A percentile compares a stretch with the other conserved stretches of the same genome.
phyloP scores from a whole-genome alignment of 2,797 vertebrate genomes.

The Arrhamphus sclerolepis region DNA sequence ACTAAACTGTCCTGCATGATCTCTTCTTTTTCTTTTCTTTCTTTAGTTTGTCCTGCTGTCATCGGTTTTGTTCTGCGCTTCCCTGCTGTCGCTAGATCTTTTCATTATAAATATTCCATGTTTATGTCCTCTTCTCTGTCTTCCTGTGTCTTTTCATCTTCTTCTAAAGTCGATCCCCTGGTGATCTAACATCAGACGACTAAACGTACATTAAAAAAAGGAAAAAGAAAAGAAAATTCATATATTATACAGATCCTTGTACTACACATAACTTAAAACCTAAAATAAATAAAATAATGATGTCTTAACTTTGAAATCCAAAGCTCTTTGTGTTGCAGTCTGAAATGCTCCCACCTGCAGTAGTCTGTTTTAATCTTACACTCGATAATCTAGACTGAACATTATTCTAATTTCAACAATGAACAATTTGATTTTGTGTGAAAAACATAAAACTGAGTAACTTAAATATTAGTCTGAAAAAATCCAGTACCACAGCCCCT shows the following conservation, averaged over 20 bases:
- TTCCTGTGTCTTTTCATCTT: constrained; percentile 45
- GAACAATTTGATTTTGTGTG: neutral
- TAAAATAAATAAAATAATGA: constrained; percentile 55
- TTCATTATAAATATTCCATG: constrained; percentile 50
- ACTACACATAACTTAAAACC: constrained; percentile 1
- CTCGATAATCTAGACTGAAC: neutral
- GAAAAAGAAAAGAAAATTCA: no score
- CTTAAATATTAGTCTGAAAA: neutral
- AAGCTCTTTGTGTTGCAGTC: constrained; percentile 8
- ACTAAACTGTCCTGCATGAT: constrained; percentile 9
- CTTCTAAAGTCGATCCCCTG: constrained; percentile 14
- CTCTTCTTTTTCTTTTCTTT: constrained; percentile 8
- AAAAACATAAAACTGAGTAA: constrained; percentile 2
- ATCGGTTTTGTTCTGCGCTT: constrained; percentile 14
- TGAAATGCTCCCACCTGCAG: constrained; percentile 1
- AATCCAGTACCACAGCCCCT: constrained; percentile 14
- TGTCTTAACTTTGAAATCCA: constrained; percentile 46
- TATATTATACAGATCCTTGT: constrained; percentile 6
- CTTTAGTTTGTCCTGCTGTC: constrained; percentile 6
- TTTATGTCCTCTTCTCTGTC: constrained; percentile 35
- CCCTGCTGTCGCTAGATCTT: constrained; percentile 52
- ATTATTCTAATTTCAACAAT: no score
- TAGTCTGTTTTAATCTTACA: neutral
- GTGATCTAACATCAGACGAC: constrained; percentile 48
- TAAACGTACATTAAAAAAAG: constrained; percentile 32